These are phyloP conservation scores for Equus quagga DNA, from an alignment of 2,113 vertebrate genomes.

Conservation along the genomic window DNA sequence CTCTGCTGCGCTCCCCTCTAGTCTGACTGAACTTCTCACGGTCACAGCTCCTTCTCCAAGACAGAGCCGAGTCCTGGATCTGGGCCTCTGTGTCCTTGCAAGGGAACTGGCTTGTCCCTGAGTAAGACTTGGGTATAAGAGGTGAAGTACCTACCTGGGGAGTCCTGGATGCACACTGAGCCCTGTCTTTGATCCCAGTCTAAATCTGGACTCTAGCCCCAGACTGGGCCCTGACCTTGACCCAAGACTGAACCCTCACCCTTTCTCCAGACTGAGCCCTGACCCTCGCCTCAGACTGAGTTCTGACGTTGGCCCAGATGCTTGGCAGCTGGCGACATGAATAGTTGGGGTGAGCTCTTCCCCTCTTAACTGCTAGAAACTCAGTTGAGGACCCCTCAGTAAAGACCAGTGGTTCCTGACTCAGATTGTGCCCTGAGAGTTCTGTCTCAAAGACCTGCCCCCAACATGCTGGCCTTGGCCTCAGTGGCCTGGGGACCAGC, in stretches of 20 bases:
- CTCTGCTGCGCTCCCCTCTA: not conserved
- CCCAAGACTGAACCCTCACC: not conserved
- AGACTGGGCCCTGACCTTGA: not conserved
- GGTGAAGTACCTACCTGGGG: not conserved
- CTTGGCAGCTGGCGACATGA: not conserved
- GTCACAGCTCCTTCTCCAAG: not conserved
- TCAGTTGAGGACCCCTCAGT: not conserved
- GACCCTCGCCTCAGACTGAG: not conserved
- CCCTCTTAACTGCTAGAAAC: not conserved
- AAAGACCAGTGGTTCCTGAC: not conserved
- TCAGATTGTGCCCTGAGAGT: not conserved
- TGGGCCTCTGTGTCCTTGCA: not conserved
- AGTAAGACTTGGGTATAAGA: not conserved
- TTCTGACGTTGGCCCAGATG: not conserved
- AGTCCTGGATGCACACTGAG: not conserved
- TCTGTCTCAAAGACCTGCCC: not conserved
- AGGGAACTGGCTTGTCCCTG: not conserved
- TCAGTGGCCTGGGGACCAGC: not conserved
- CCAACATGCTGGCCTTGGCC: not conserved
- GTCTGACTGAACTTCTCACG: not conserved
- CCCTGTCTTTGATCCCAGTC: not conserved
- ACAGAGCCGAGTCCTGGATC: not conserved
- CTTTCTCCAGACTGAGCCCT: not conserved
- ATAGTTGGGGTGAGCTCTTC: not conserved
- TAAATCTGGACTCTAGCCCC: not conserved